Conservation (phyloP, 1,140 invertebrate genomes). For the Ganaspis sp. region DNA sequence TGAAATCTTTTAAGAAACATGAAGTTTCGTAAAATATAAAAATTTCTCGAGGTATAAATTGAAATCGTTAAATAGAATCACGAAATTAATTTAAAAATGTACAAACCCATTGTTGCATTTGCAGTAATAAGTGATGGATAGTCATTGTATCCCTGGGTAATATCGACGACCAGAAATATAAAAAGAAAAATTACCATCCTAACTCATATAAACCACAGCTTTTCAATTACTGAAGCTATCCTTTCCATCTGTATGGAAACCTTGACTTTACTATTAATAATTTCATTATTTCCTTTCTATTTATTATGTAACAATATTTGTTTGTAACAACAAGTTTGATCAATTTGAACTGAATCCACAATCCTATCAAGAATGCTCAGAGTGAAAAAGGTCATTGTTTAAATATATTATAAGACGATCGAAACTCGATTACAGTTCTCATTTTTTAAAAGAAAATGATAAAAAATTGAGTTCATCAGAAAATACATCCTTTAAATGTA, state of each 20-base stretch:
- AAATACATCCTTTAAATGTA: no score
- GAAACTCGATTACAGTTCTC: conserved; percentile 10
- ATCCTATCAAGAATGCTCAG: not conserved
- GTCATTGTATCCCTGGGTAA: conserved; percentile 70
- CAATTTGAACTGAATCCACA: not conserved
- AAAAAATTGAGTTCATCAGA: no score
- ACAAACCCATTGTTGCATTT: conserved; percentile 83
- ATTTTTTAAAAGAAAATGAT: no score
- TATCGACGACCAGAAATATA: conserved; percentile 43
- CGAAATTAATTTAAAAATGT: not conserved
- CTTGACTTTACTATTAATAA: conserved; percentile 36
- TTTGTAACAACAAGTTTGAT: not conserved
- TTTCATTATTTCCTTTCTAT: conserved; percentile 36
- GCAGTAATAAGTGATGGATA: conserved; percentile 83
- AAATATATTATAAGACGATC: conserved; percentile 36
- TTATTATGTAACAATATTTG: not conserved
- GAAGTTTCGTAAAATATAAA: no score
- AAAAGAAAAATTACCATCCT: conserved; percentile 61
- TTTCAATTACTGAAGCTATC: not conserved
- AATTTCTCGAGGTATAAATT: no score
- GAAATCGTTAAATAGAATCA: no score
- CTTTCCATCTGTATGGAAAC: not conserved
- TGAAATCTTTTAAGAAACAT: no score
- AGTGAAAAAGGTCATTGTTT: conserved; percentile 30
- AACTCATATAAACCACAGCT: not conserved